phyloP scores from a whole-genome alignment of 2,888 invertebrate genomes.

The Lasioglossum zephyrum region DNA sequence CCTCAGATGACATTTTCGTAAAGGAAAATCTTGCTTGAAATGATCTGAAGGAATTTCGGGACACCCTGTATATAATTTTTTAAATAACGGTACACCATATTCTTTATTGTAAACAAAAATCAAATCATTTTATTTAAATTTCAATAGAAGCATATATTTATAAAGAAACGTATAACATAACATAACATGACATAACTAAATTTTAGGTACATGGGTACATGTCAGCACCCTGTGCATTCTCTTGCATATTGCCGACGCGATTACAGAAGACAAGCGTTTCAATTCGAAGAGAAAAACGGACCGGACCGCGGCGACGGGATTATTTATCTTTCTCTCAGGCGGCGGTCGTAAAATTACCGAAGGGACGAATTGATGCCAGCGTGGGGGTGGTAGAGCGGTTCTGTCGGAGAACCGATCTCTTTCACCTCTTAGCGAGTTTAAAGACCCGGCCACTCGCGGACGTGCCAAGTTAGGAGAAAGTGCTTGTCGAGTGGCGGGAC shows the following conservation, averaged over 20 bases:
- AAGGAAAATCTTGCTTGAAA: no score
- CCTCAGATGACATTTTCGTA: no score
- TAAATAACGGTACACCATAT: no score
- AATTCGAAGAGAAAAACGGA: background rate
- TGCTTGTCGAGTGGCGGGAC: slow-evolving; percentile 48
- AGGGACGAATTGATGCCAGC: slow-evolving; percentile 30
- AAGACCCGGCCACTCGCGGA: slow-evolving; percentile 69
- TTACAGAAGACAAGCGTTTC: background rate
- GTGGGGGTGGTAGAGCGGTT: background rate
- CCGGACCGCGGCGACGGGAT: background rate
- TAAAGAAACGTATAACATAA: no score
- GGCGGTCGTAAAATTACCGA: slow-evolving; percentile 24
- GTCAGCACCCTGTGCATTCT: background rate
- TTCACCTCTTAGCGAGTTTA: slow-evolving; percentile 65
- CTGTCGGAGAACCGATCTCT: slow-evolving; percentile 61
- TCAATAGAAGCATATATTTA: no score
- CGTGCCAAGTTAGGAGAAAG: slow-evolving; percentile 78
- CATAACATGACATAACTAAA: no score
- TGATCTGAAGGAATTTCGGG: no score
- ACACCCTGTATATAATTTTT: no score
- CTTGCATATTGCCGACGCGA: background rate
- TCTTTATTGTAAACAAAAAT: no score
- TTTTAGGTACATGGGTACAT: no score
- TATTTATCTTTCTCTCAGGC: background rate
- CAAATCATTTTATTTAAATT: no score